Evolutionary conservation across 2,888 invertebrate genomes (phyloP).

Genomic region (Andrena fulva): DNA sequence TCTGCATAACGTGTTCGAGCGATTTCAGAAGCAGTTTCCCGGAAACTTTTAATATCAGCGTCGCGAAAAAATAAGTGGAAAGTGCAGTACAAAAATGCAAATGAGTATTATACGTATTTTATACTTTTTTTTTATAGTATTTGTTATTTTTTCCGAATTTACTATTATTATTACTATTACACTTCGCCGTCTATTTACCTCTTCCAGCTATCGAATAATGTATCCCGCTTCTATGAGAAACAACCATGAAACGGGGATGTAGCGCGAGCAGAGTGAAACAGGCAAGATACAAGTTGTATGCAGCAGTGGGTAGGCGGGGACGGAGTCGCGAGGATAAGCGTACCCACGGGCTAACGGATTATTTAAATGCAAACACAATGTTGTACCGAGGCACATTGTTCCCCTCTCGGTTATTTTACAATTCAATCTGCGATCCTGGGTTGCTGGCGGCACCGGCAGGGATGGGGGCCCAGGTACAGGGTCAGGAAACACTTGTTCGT

Average conservation of each 20-base stretch:
- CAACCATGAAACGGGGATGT: neutral
- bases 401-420: constrained; percentile 83
- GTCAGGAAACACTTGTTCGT: constrained; percentile 65
- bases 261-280: constrained; percentile 9
- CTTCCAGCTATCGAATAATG: no score
- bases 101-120: no score
- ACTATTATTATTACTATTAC: no score
- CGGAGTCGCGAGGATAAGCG: constrained; percentile 60
- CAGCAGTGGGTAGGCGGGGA: constrained; percentile 22
- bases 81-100: no score
- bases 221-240: neutral
- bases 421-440: constrained; percentile 81
- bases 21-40: no score
- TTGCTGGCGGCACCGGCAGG: constrained; percentile 53
- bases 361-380: constrained; percentile 84
- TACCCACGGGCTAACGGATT: constrained; percentile 79
- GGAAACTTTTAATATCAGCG: no score
- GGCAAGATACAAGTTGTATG: constrained; percentile 36
- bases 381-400: constrained; percentile 82
- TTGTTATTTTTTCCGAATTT: no score
- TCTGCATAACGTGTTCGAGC: no score
- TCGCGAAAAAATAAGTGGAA: no score
- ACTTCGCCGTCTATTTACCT: no score
- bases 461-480: constrained; percentile 19
- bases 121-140: no score